phyloP scores from a whole-genome alignment of 2,797 vertebrate genomes.

The Pogoniulus pusillus region DNA sequence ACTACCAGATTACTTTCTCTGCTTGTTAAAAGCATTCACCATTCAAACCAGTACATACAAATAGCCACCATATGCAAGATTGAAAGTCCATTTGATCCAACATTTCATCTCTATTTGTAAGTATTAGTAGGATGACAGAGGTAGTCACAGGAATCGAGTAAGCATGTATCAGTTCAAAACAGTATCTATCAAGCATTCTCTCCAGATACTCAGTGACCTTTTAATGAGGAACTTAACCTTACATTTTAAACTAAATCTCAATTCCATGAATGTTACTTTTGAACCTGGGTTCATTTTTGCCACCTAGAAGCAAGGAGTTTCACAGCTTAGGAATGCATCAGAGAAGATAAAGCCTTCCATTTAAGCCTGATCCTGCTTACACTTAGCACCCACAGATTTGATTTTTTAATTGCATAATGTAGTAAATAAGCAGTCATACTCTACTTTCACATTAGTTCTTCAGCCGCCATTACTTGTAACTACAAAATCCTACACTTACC shows the following conservation, averaged over 20 bases:
- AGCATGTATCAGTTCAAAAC: not conserved
- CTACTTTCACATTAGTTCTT: not conserved
- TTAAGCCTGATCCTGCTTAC: not conserved
- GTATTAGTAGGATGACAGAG: not conserved
- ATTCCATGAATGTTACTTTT: not conserved
- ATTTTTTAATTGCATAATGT: not conserved
- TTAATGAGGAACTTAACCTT: not conserved
- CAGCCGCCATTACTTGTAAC: not conserved
- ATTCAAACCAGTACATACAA: not conserved
- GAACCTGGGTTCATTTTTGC: not conserved
- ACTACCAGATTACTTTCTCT: not conserved
- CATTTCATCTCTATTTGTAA: not conserved
- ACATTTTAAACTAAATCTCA: not conserved
- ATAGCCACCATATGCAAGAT: not conserved
- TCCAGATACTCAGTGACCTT: not conserved
- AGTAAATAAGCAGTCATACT: not conserved
- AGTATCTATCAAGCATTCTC: not conserved
- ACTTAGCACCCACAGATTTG: not conserved
- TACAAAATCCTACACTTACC: not conserved
- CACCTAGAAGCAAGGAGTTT: not conserved
- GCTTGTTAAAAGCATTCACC: not conserved
- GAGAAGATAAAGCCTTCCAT: not conserved
- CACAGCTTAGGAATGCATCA: not conserved
- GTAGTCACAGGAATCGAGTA: not conserved
- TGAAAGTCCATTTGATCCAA: not conserved